phyloP scores from a whole-genome alignment of 2,113 vertebrate species.

The Herpetotheres cachinnans region DNA sequence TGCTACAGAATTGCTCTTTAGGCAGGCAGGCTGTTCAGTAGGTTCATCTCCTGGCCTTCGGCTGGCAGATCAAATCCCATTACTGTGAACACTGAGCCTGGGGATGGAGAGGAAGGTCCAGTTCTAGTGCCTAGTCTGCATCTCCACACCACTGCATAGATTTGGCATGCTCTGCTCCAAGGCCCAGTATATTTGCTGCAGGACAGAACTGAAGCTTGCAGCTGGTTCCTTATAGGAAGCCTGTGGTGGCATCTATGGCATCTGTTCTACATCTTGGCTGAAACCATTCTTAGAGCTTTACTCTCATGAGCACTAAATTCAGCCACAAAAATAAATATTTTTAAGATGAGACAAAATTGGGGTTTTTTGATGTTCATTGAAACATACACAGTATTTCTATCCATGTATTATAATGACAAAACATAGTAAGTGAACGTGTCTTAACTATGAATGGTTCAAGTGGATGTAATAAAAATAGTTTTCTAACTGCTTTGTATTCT shows the following conservation, averaged over 20 bases:
- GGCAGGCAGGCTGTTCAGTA: conserved; percentile 7
- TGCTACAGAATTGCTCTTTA: conserved; percentile 27
- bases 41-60: conserved; percentile 28
- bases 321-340: conserved; percentile 75
- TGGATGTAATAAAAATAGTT: conserved; percentile 80
- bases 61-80: conserved; percentile 23
- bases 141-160: conserved; percentile 3
- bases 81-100: neutral
- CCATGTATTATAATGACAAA: conserved; percentile 79
- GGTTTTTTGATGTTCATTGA: conserved; percentile 71
- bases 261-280: conserved; percentile 48
- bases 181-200: conserved; percentile 5
- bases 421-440: conserved; percentile 80
- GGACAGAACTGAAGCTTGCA: neutral
- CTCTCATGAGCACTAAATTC: conserved; percentile 67
- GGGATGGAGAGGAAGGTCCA: conserved; percentile 37
- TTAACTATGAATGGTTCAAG: conserved; percentile 77
- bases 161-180: conserved; percentile 29
- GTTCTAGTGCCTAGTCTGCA: conserved; percentile 40
- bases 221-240: conserved; percentile 42
- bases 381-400: conserved; percentile 77
- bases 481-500: conserved; percentile 81
- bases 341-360: conserved; percentile 63
- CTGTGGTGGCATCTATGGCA: conserved; percentile 41
- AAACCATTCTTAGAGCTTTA: conserved; percentile 53